A percentile compares a stretch with the other conserved stretches of the same genome.
Evolutionary conservation across 2,888 invertebrate species (phyloP).

Genomic region (Lepidochitona cinerea): DNA sequence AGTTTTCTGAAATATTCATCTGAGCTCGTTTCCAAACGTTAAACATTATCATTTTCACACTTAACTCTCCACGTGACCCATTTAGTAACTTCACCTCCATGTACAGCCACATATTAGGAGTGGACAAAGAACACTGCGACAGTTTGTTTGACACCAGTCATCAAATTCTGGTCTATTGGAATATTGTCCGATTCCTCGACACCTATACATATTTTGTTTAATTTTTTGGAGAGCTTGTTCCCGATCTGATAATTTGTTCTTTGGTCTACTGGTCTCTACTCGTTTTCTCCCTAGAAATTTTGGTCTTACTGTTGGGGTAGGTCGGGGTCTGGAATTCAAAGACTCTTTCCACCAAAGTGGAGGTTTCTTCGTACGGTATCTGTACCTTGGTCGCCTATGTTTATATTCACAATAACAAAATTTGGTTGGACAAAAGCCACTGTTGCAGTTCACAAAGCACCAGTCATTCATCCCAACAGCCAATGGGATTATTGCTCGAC

Average conservation of each 20-base stretch:
- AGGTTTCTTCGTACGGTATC: not conserved
- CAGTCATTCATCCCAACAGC: slow-evolving; percentile 58
- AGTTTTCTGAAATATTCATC: too few species aligned
- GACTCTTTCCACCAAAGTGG: not conserved
- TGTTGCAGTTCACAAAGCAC: slow-evolving; percentile 57
- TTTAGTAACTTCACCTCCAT: not conserved
- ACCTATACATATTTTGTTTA: slow-evolving; percentile 7
- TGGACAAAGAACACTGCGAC: slow-evolving; percentile 34
- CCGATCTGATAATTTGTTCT: not conserved
- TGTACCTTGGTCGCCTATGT: not conserved
- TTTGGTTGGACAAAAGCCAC: slow-evolving; percentile 46
- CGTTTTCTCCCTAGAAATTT: not conserved
- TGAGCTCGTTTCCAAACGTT: too few species aligned
- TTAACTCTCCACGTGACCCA: too few species aligned
- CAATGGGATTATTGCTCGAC: slow-evolving; percentile 47
- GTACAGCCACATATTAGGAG: slow-evolving; percentile 32
- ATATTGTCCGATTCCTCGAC: slow-evolving; percentile 34
- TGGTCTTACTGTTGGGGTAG: not conserved
- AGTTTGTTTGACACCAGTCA: slow-evolving; percentile 37
- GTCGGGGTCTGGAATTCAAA: not conserved
- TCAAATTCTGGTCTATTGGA: slow-evolving; percentile 30
- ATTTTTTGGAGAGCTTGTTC: not conserved
- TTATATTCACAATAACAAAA: slow-evolving; percentile 32
- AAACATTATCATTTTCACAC: too few species aligned
- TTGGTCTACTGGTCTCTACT: not conserved